A percentile compares a stretch with the other conserved stretches of the same genome.
phyloP scores from a whole-genome alignment of 2,888 invertebrate genomes.

The Spodoptera littoralis region DNA sequence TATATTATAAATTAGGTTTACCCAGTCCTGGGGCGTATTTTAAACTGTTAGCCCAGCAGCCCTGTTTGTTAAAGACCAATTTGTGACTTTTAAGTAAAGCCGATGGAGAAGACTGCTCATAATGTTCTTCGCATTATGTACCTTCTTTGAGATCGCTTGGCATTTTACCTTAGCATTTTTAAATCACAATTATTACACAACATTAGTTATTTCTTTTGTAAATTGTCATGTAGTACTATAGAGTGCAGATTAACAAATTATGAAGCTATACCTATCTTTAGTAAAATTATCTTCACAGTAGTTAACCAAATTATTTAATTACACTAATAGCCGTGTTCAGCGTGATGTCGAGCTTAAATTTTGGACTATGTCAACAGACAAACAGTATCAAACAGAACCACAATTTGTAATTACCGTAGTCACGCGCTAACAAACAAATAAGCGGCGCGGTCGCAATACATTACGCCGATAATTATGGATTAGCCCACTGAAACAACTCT shows the following conservation, averaged over 20 bases:
- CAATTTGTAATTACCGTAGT: constrained; percentile 72
- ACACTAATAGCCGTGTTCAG: constrained; percentile 15
- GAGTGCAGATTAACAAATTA: no score
- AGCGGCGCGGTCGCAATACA: constrained; percentile 68
- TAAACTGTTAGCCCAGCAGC: constrained; percentile 67
- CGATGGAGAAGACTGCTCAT: constrained; percentile 59
- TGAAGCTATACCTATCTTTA: no score
- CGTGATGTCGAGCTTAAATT: constrained; percentile 27
- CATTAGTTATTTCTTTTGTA: no score
- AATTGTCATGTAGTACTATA: no score
- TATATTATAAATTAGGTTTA: constrained; percentile 76
- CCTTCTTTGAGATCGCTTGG: constrained; percentile 57
- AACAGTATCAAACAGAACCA: constrained; percentile 64
- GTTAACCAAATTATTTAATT: constrained; percentile 7
- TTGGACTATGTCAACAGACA: constrained; percentile 57
- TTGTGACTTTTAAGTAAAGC: constrained; percentile 67
- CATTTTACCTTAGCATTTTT: constrained; percentile 8
- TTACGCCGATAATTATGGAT: constrained; percentile 75
- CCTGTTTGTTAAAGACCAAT: constrained; percentile 71
- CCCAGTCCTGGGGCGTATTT: constrained; percentile 66
- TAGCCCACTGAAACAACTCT: constrained; percentile 72
- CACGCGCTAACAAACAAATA: constrained; percentile 72
- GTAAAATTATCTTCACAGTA: no score
- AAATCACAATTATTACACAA: no score
- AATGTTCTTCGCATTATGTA: constrained; percentile 56